Conservation (phyloP, 2,797 vertebrate genomes). For the Eulemur albifrons region DNA sequence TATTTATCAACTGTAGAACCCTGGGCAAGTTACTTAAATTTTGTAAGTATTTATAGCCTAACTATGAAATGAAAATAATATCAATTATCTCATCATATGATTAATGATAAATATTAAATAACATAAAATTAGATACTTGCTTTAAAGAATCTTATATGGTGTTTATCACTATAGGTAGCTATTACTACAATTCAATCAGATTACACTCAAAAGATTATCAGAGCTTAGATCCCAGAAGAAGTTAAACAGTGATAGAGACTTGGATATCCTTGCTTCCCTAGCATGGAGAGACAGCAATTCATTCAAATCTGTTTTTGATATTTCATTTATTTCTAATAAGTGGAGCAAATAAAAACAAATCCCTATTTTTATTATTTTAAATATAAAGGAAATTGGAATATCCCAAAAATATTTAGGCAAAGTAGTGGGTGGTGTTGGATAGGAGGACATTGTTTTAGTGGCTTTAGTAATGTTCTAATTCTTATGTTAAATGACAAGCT, state of each 20-base stretch:
- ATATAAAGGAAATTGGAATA: not conserved
- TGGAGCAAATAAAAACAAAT: not conserved
- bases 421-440: not conserved
- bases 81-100: not conserved
- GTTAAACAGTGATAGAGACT: not conserved
- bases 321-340: not conserved
- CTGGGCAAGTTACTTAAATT: not conserved
- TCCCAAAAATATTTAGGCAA: not conserved
- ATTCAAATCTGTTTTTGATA: not conserved
- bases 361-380: slow-evolving; percentile 8
- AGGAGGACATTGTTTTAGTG: not conserved
- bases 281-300: not conserved
- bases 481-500: not conserved
- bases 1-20: not conserved
- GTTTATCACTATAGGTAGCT: not conserved
- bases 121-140: not conserved
- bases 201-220: not conserved
- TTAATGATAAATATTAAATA: not conserved
- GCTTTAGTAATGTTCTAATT: not conserved
- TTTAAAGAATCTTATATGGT: not conserved
- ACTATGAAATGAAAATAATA: not conserved
- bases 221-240: not conserved
- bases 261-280: not conserved
- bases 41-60: not conserved
- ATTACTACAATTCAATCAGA: not conserved